These are phyloP conservation scores for Haemorhous mexicanus DNA, from an alignment of 2,113 vertebrate genomes.

Conservation along the genomic window DNA sequence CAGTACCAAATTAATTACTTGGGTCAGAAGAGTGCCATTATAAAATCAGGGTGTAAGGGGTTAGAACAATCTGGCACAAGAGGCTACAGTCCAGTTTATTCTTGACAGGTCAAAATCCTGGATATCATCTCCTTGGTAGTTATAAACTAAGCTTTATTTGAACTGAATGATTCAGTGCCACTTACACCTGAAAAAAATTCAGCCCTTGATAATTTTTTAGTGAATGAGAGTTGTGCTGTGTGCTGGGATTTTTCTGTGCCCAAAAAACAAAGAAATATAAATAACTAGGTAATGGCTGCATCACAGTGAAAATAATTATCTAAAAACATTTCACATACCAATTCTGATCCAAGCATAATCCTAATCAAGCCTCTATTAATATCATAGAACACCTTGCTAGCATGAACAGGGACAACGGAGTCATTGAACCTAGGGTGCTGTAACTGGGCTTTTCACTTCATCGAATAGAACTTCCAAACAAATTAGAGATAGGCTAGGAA, in stretches of 20 bases:
- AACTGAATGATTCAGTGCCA: not conserved
- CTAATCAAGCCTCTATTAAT: conserved; percentile 50
- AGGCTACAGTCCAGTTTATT: not conserved
- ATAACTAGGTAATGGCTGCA: conserved; percentile 36
- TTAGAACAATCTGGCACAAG: not conserved
- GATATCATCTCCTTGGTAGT: not conserved
- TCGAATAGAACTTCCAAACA: conserved; percentile 39
- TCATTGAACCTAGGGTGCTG: conserved; percentile 47
- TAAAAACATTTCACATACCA: not conserved
- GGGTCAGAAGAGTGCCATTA: not conserved
- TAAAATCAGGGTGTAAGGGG: not conserved
- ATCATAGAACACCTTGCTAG: conserved; percentile 32
- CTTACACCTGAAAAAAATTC: not conserved
- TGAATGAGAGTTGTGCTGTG: not conserved
- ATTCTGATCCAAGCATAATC: conserved; percentile 28
- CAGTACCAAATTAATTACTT: not conserved
- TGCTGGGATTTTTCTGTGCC: conserved; percentile 24
- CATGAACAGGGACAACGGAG: conserved; percentile 33
- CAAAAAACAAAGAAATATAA: conserved; percentile 26
- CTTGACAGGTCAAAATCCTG: not conserved
- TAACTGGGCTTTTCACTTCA: conserved; percentile 29
- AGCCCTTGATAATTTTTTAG: not conserved
- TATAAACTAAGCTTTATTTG: not conserved
- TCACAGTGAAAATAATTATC: conserved; percentile 43
- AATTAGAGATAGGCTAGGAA: not conserved